phyloP scores from a whole-genome alignment of 2,113 vertebrate species.

The Ciconia boyciana region DNA sequence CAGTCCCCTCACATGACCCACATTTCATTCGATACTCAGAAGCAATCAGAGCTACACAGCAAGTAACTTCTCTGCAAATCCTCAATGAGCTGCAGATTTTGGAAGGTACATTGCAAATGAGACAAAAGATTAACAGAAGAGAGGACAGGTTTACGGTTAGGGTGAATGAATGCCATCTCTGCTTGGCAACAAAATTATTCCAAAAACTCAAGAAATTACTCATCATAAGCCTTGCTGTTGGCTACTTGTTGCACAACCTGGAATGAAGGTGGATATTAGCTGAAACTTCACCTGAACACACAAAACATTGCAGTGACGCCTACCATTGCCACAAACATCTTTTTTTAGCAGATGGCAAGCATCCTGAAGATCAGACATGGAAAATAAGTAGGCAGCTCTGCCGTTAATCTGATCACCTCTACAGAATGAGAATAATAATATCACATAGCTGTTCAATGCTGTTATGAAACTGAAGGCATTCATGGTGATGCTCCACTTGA shows the following conservation, averaged over 20 bases:
- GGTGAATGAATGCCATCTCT: neutral
- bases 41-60: neutral
- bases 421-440: neutral
- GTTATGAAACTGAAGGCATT: neutral
- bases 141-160: neutral
- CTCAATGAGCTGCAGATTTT: neutral
- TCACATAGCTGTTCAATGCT: neutral
- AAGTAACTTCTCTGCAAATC: neutral
- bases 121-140: neutral
- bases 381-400: neutral
- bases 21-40: fast-evolving
- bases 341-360: neutral
- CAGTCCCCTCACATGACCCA: neutral
- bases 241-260: neutral
- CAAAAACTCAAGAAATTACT: neutral
- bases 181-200: neutral
- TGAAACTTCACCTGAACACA: neutral
- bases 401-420: neutral
- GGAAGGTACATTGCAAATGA: neutral
- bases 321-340: neutral
- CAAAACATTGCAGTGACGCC: neutral
- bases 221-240: neutral
- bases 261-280: neutral
- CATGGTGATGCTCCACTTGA: neutral
- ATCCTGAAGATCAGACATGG: neutral